Conservation (phyloP, 2,797 vertebrate species). For the Mionectes olivaceus region DNA sequence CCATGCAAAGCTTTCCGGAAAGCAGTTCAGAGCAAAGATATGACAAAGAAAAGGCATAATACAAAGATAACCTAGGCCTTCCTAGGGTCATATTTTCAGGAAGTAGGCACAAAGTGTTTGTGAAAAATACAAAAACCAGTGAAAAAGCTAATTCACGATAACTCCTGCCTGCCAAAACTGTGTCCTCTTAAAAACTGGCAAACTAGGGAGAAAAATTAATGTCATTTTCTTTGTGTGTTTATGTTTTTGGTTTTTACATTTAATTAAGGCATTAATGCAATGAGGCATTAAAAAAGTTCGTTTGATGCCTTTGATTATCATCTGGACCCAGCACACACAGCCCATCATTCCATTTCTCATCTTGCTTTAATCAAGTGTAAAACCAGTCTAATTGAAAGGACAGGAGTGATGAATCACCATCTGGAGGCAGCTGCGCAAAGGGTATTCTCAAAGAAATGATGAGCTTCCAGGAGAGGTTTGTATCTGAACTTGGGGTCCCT, state of each 20-base stretch:
- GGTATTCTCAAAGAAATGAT: not conserved
- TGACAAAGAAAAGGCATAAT: not conserved
- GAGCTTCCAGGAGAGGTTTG: not conserved
- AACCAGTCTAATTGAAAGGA: constrained; percentile 31
- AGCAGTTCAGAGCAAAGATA: not conserved
- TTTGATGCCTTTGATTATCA: not conserved
- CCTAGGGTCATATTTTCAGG: not conserved
- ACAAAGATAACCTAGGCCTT: not conserved
- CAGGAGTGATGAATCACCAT: not conserved
- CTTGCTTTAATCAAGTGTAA: constrained; percentile 14
- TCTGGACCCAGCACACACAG: not conserved
- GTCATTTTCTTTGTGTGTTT: not conserved
- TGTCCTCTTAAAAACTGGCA: not conserved
- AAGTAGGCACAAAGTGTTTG: not conserved
- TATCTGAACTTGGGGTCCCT: not conserved
- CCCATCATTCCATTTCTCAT: not conserved
- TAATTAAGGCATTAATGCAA: not conserved
- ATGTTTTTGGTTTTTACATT: not conserved
- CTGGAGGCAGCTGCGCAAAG: not conserved
- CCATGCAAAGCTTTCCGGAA: not conserved
- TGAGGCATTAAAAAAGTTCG: not conserved
- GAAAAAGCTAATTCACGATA: not conserved
- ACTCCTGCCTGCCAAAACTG: not conserved
- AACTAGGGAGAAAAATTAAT: not conserved
- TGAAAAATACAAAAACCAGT: not conserved